Conservation (phyloP, 2,113 vertebrate species). For the Sceloporus undulatus region DNA sequence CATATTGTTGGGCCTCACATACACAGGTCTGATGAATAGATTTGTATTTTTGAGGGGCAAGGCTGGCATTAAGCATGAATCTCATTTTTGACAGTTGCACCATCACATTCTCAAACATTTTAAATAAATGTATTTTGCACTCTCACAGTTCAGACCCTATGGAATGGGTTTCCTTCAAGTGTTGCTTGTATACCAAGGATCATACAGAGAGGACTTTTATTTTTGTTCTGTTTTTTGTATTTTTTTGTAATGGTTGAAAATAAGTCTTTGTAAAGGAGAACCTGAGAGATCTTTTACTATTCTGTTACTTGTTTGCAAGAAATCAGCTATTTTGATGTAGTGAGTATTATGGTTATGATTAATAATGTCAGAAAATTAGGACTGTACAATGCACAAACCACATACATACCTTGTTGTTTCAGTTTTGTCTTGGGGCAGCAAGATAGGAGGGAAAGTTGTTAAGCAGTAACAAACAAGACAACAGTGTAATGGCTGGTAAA, state of each 20-base stretch:
- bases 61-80: conserved; percentile 25
- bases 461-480: background rate
- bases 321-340: background rate
- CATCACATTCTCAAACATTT: conserved; percentile 48
- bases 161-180: conserved; percentile 70
- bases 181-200: conserved; percentile 54
- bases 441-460: background rate
- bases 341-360: background rate
- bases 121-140: conserved; percentile 64
- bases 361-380: background rate
- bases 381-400: background rate
- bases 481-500: background rate
- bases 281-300: conserved; percentile 63
- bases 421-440: background rate
- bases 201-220: conserved; percentile 48
- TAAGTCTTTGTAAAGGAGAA: conserved; percentile 64
- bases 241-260: conserved; percentile 43
- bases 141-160: conserved; percentile 65
- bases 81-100: conserved; percentile 46
- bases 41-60: background rate
- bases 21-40: conserved; percentile 21
- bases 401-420: no score
- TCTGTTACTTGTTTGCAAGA: conserved; percentile 44
- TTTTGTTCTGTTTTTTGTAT: no score
- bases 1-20: background rate